Evolutionary conservation across 2,797 vertebrate species (phyloP), one percentile per base, ranked within the genome.

Genomic region (Xenopus petersii): DNA sequence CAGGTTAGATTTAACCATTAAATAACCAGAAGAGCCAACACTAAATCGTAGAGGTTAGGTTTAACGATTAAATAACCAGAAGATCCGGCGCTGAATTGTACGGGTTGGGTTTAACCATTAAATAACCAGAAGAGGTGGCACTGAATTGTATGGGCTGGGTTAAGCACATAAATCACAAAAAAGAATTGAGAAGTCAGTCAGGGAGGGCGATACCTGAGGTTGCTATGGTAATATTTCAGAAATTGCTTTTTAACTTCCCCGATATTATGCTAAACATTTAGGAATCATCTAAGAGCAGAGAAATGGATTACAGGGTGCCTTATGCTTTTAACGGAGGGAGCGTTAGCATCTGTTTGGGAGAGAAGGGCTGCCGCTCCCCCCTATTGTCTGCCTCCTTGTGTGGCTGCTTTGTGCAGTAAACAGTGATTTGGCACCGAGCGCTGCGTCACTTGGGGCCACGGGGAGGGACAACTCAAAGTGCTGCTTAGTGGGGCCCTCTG

Each of bases 401-500:
- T 24, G 17, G 64, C 76, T 74, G 70, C 49, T 61, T 56, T 70
- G 59, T 80, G 82, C 81, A 77, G 76, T 76, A 80, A 86, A 80
- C 83, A 81, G 63, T 64, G 47, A 82, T 82, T 85, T 75, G 80
- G 76, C 63, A 82, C 65, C 56, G 26, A 33, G 46, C 47, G 26
- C 15, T 10, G 42, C 7, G 3, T 13, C 8, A 48, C 1, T 4
- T 51, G 17, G 51, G 66, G 51, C 16, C 6, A 51, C 26, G 75
- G 79, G 82, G 81, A 79, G 71, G 74, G 81, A 74, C 84, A 81
- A 80, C 70, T 51, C 82, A 62, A 87, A 51, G 81, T 82, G 82
- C 81, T 86, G 84, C 86, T 88, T 82, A 84, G 48, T 30, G 85
- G 86, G 82, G 84, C 58, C 88, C 85, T 78, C 86, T 86, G 86